Base-by-base conservation (phyloP, 2,797 vertebrate genomes). In the Acrossocheilus fasciatus region DNA sequence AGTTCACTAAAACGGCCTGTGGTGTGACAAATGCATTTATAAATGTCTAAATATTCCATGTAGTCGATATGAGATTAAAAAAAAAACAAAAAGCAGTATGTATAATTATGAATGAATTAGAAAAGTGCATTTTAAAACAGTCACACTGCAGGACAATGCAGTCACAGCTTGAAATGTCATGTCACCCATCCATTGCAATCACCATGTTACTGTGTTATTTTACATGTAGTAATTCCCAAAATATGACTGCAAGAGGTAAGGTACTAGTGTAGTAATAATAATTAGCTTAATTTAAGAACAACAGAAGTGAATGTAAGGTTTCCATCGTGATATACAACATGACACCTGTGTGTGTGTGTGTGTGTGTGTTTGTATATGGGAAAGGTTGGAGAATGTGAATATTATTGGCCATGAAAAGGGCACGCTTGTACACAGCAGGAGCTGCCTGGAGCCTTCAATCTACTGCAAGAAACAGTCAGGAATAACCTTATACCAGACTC, bases 321-420 rank as follows among this genome's bases (percentile, higher is more conserved):
- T 15, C 23, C 68, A 34, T 26, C 9, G 3, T 43, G 68, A 72
- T 43, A 30, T 70, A 54, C 50, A 82, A 72, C 81, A 45, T 54
- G 47, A 18, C 50, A 26, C 45, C 9, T 20, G 15, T 41, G 70
- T 41, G 39, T 64, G 54, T 77, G 68, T 84, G 41, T 9, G 8
- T 43, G 41, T 43, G 41, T 43, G 8, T 43, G 66, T 80, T 70
- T 77, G 66, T 84, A 87, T 89, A 83, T 89, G 89, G 85, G 74
- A 43, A 93, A 90, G 88, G 91, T 92, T 92, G 81, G 91, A 89
- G 89, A 81, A 84, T 88, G 91, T 94, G 92, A 95, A 93, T 95
- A 92, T 93, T 86, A 92, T 91, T 92, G 90, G 88, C 89, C 85
- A 87, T 90, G 93, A 94, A 95, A 95, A 95, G 94, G 94, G 93